These are phyloP conservation scores for Anguilla pacifica DNA, from an alignment of 2,797 vertebrate species.

Conservation along the genomic window DNA sequence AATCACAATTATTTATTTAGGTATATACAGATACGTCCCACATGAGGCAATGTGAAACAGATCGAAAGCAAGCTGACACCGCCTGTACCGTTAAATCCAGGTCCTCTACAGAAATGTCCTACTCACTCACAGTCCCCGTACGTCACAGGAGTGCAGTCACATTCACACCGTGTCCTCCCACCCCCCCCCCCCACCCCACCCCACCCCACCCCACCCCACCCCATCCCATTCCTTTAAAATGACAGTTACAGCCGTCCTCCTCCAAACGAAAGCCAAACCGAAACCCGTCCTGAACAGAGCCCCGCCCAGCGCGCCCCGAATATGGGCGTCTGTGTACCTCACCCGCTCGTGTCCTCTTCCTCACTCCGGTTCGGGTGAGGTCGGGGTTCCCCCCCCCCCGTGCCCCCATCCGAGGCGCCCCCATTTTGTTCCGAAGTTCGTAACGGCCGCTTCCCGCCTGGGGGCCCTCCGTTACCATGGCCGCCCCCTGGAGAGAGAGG, in stretches of 20 bases:
- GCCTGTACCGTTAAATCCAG: background rate
- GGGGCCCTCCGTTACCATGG: background rate
- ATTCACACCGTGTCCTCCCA: background rate
- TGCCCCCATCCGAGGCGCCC: background rate
- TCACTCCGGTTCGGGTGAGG: background rate
- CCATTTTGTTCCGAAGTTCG: background rate
- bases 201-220: background rate
- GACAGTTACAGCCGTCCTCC: background rate
- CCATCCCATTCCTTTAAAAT: background rate
- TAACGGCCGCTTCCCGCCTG: background rate
- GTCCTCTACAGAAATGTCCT: constrained; percentile 12
- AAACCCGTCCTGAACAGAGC: background rate
- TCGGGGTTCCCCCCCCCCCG: background rate
- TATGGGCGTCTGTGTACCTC: background rate
- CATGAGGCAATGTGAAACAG: background rate
- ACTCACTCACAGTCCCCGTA: constrained; percentile 45
- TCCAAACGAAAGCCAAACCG: background rate
- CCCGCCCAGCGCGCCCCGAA: background rate
- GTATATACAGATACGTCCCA: constrained; percentile 51
- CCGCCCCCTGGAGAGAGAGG: background rate
- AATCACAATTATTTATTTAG: constrained; percentile 66
- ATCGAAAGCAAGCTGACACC: constrained; percentile 15
- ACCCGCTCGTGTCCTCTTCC: background rate
- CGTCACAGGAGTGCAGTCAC: background rate
- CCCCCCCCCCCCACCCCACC: background rate